A percentile compares a stretch with the other conserved stretches of the same genome.
Conservation (phyloP, 2,113 vertebrate genomes). For the Gavia stellata region DNA sequence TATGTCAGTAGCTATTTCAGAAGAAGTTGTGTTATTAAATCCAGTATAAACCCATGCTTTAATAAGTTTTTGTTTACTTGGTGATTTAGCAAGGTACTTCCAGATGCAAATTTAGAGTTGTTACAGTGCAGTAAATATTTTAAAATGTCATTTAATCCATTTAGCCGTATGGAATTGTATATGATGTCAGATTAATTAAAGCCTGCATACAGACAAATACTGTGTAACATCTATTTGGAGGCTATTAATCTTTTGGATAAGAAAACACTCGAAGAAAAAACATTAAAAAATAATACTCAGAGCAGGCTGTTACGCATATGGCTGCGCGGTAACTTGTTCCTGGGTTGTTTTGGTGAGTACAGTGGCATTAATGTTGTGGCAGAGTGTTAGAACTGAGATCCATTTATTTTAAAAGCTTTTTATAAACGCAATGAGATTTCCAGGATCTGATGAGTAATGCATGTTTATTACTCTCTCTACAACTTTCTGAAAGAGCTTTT, state of each 20-base stretch:
- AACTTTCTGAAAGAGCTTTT: constrained; percentile 56
- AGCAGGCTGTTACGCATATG: neutral
- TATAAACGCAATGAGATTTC: constrained; percentile 40
- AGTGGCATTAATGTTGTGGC: constrained; percentile 24
- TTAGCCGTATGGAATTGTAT: neutral
- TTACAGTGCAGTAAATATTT: constrained; percentile 8
- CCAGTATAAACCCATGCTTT: neutral
- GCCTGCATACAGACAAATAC: neutral
- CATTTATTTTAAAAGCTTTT: constrained; percentile 43
- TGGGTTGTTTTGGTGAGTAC: neutral
- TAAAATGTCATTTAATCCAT: constrained; percentile 26
- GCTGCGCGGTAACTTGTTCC: neutral
- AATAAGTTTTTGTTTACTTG: constrained; percentile 20
- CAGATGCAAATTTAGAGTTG: neutral
- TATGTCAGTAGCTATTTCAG: neutral
- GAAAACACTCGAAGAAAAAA: neutral
- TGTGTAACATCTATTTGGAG: neutral
- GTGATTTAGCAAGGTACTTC: neutral
- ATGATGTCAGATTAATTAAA: constrained; percentile 16
- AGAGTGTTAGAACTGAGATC: constrained; percentile 28
- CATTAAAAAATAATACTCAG: neutral
- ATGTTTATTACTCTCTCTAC: constrained; percentile 2
- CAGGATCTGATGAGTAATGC: constrained; percentile 56
- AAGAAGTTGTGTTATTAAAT: neutral
- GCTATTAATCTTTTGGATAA: neutral